Base-by-base conservation (phyloP, 2,797 vertebrate species). In the Peromyscus attwateri region DNA sequence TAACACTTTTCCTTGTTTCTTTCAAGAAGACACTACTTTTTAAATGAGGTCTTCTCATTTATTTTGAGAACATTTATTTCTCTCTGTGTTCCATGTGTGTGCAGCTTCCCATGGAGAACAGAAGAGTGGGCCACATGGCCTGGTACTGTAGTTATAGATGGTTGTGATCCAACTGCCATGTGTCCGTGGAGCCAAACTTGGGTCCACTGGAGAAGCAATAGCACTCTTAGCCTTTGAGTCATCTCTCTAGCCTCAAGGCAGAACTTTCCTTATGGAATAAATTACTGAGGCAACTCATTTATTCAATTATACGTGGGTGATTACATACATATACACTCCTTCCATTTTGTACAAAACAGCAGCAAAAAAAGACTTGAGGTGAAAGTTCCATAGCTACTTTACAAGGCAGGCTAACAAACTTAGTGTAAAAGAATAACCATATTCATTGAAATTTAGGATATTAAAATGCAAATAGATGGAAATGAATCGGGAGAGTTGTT, bases 251-350 rank as follows among this genome's bases (percentile, higher is more conserved):
- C 43, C 43, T 46, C 13, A 29, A 62, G 34, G 29, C 6, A 55
- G 34, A 10, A 71, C 1, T 17, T 70, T 68, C 57, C 55, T 80
- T 85, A 55, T 9, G 85, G 73, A 89, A 82, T 57, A 89, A 89
- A 92, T 93, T 92, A 62, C 66, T 71, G 13, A 92, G 70, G 17
- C 27, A 82, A 68, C 43, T 57, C 27, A 89, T 89, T 87, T 89
- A 13, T 94, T 89, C 60, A 84, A 31, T 46, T 87, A 83, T 16
- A 52, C 25, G n/a, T 49, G 70, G 43, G 52, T 81, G 9, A 77
- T 76, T 34, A 31, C 8, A 68, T 16, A 14, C 70, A 37, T 2
- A 68, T 10, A 49, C 2, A 49, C 43, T 49, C 43, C 25, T 95
- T 84, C 94, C 6, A 64, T 81, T 87, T 82, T 76, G 91, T 89